These are phyloP conservation scores for Spizaetus ornatus DNA, from an alignment of 2,113 vertebrate species.

Conservation along the genomic window DNA sequence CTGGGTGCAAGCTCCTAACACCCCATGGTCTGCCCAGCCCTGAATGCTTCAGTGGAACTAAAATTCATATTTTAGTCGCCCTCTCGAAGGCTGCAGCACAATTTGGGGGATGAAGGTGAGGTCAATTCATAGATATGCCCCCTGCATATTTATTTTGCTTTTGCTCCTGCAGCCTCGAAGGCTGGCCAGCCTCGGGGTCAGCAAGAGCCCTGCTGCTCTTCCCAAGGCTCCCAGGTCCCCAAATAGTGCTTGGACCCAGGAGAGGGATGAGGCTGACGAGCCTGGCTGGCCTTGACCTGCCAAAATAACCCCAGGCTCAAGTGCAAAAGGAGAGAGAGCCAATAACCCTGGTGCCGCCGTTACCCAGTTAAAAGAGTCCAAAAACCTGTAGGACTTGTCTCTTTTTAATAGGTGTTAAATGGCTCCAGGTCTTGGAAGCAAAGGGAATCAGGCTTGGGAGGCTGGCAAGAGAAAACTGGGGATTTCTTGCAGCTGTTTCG, in stretches of 20 bases:
- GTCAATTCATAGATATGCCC: background rate
- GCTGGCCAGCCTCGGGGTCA: fast-evolving
- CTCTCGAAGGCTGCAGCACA: background rate
- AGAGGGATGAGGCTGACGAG: background rate
- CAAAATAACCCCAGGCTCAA: background rate
- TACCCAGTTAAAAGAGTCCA: background rate
- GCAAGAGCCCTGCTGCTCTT: background rate
- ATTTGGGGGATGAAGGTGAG: background rate
- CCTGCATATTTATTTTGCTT: background rate
- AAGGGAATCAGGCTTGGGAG: background rate
- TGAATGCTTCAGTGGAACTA: background rate
- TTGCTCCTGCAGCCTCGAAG: background rate
- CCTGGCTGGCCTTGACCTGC: background rate
- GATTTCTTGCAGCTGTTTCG: background rate
- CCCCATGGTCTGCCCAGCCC: background rate
- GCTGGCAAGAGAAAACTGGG: background rate
- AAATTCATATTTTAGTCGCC: background rate
- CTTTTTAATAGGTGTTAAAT: background rate
- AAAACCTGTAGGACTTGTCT: fast-evolving
- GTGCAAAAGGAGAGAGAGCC: background rate
- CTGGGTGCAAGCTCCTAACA: background rate
- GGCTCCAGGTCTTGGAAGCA: background rate
- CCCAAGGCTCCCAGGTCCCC: background rate
- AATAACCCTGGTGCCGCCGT: background rate
- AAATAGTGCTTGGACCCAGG: background rate